Percentiles rank a stretch among this genome's conserved stretches.
These are phyloP conservation scores for Ptycholaimellus sp. DNA, from an alignment of 2,888 invertebrate genomes.

Conservation along the genomic window DNA sequence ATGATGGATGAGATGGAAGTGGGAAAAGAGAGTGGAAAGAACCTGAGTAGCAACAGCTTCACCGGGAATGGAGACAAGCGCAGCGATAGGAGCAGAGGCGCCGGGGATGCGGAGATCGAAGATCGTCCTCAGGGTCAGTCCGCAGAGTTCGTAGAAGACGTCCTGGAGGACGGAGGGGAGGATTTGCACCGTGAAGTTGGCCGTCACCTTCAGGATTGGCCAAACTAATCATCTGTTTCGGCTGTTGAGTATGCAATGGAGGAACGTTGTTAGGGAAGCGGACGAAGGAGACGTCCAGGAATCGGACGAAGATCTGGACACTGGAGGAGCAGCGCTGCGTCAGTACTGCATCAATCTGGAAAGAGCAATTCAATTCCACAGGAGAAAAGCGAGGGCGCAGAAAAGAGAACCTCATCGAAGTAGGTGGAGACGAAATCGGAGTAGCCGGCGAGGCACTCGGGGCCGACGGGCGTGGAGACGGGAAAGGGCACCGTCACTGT, in stretches of 20 bases:
- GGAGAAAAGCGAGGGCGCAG: no score
- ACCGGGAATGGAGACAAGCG: conserved; percentile 14
- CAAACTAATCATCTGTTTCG: no score
- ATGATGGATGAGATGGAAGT: no score
- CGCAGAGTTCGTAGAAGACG: conserved; percentile 75
- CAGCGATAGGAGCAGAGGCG: conserved; percentile 27
- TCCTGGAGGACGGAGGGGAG: conserved; percentile 65
- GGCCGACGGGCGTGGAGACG: neutral
- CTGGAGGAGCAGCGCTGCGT: conserved; percentile 79
- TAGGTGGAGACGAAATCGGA: conserved; percentile 14
- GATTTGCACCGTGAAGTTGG: conserved; percentile 65
- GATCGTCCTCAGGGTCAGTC: conserved; percentile 67
- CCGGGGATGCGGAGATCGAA: conserved; percentile 79
- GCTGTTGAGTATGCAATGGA: neutral
- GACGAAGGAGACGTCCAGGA: conserved; percentile 45
- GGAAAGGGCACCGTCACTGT: conserved; percentile 9
- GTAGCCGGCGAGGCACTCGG: conserved; percentile 10
- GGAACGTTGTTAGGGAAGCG: conserved; percentile 22
- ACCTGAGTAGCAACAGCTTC: conserved; percentile 15
- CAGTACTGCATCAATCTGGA: conserved; percentile 54
- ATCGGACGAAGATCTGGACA: conserved; percentile 74
- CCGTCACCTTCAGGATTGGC: conserved; percentile 28
- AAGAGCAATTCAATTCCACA: no score
- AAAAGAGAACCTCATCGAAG: no score
- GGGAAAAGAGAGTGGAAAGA: no score